Conservation (phyloP, 2,888 invertebrate genomes). For the Aporophyla lueneburgensis region DNA sequence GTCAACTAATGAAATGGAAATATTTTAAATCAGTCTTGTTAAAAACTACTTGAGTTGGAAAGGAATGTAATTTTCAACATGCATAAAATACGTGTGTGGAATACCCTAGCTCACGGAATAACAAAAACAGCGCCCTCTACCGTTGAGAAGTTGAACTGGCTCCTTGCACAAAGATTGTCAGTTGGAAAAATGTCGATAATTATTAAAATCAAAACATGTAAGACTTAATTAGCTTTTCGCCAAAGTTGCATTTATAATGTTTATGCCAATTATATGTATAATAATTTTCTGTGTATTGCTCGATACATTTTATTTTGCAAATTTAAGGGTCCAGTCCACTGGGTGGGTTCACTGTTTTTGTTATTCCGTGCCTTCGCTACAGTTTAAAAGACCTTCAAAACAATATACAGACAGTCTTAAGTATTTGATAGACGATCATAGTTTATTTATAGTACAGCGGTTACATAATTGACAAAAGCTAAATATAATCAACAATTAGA, state of each 20-base stretch:
- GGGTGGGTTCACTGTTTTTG: too few relatives aligned
- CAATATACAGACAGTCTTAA: constrained; percentile 26
- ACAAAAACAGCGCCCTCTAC: too few relatives aligned
- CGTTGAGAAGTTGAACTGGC: too few relatives aligned
- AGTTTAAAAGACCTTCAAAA: constrained; percentile 36
- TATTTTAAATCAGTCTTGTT: constrained; percentile 37
- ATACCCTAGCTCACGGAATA: constrained; percentile 36
- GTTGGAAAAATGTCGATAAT: too few relatives aligned
- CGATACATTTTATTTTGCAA: too few relatives aligned
- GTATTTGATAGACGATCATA: constrained; percentile 14
- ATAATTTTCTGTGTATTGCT: too few relatives aligned
- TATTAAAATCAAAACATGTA: too few relatives aligned
- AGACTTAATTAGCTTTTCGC: too few relatives aligned
- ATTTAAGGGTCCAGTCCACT: too few relatives aligned
- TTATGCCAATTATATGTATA: too few relatives aligned
- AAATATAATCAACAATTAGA: constrained; percentile 35
- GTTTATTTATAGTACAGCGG: constrained; percentile 33
- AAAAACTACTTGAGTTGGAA: constrained; percentile 47
- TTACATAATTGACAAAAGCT: constrained; percentile 48
- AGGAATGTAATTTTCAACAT: constrained; percentile 48
- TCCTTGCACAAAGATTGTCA: too few relatives aligned
- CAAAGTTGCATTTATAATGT: too few relatives aligned
- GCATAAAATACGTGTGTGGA: constrained; percentile 57
- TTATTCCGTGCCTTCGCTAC: constrained; percentile 50
- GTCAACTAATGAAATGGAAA: constrained; percentile 46